These are phyloP conservation scores for Galerucella calmariensis DNA, from an alignment of 2,888 invertebrate species.

Conservation along the genomic window DNA sequence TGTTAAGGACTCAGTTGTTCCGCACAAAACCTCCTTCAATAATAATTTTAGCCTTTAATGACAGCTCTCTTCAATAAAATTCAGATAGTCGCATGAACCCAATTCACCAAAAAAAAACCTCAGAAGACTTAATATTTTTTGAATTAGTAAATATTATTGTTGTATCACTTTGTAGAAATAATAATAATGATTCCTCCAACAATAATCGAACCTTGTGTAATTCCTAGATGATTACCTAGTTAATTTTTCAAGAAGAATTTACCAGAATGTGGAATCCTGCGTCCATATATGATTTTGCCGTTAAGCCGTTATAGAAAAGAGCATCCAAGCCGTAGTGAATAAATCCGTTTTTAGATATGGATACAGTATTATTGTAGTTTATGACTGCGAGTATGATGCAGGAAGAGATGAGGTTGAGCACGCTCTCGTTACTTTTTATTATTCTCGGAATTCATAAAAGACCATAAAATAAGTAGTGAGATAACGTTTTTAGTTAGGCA, in stretches of 20 bases:
- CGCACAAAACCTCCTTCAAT: too few species aligned
- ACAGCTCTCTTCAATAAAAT: too few species aligned
- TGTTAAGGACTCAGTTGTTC: too few species aligned
- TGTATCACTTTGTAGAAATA: neutral
- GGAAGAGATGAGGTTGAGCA: conserved; percentile 59
- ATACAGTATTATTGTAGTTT: conserved; percentile 60
- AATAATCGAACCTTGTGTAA: conserved; percentile 30
- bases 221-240: conserved; percentile 37
- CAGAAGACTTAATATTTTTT: too few species aligned
- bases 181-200: conserved; percentile 10
- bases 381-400: conserved; percentile 59
- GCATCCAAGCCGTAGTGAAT: conserved; percentile 51
- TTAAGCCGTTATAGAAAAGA: conserved; percentile 55
- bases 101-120: too few species aligned
- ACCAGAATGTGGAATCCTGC: conserved; percentile 42
- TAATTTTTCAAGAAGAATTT: conserved; percentile 29
- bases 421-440: conserved; percentile 64
- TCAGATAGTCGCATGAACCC: too few species aligned
- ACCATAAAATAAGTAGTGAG: conserved; percentile 53
- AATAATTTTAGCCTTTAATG: too few species aligned
- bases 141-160: neutral
- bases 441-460: conserved; percentile 61
- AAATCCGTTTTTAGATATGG: conserved; percentile 63
- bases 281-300: conserved; percentile 56
- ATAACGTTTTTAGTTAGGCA: conserved; percentile 54